A percentile compares a stretch with the other conserved stretches of the same genome.
These are phyloP conservation scores for Dicranocentrus wangi DNA, from an alignment of 2,888 invertebrate genomes.

Conservation along the genomic window DNA sequence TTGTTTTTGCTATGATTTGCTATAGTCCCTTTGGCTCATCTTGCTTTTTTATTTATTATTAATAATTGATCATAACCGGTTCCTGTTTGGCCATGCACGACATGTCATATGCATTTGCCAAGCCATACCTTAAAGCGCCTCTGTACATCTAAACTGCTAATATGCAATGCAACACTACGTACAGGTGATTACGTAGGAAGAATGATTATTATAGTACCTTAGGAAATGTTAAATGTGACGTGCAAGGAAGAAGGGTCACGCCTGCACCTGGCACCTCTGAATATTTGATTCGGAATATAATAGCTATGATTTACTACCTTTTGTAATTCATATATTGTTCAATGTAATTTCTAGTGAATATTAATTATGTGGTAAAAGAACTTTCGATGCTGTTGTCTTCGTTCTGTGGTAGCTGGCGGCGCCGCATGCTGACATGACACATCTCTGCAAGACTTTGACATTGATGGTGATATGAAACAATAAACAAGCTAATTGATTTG, in stretches of 20 bases:
- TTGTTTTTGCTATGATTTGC: not conserved
- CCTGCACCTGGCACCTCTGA: constrained; percentile 43
- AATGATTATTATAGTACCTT: not conserved
- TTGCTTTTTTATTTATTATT: constrained; percentile 17
- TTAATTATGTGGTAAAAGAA: not conserved
- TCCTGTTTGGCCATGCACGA: constrained; percentile 16
- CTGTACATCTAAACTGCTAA: not conserved
- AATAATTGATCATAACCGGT: constrained; percentile 39
- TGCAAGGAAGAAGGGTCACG: constrained; percentile 44
- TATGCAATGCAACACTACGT: no score
- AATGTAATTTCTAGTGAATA: not conserved
- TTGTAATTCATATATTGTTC: no score
- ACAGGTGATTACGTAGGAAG: no score
- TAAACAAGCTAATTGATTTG: constrained; percentile 1
- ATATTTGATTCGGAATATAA: constrained; percentile 32
- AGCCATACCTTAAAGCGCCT: not conserved
- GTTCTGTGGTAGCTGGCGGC: no score
- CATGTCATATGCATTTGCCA: not conserved
- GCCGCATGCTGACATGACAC: not conserved
- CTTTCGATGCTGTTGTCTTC: not conserved
- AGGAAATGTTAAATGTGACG: constrained; percentile 13
- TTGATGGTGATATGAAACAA: constrained; percentile 19
- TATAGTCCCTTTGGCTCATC: not conserved
- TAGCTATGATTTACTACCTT: constrained; percentile 29
- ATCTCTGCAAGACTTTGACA: constrained; percentile 10